Evolutionary conservation across 1,140 invertebrate species (phyloP), one percentile per base, ranked within the genome.

Genomic region (Caligus rogercresseyi): DNA sequence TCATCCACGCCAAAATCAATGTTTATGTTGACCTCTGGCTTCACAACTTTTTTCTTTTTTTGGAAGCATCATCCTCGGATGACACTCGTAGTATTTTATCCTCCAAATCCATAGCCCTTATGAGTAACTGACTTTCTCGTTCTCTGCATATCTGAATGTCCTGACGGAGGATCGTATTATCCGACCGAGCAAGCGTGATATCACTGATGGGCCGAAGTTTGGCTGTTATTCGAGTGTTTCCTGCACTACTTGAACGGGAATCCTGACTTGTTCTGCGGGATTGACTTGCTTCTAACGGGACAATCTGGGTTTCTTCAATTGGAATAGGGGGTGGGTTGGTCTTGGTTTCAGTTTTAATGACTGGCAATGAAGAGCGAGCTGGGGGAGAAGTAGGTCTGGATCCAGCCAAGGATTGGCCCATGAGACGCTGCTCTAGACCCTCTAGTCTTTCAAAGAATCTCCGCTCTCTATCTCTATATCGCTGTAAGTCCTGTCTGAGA

Each of bases 91-190:
- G 15, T n/a, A 60, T 18, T 60, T 60, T 25, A 18, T 43, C 26
- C 23, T 60, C 57, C 3, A 60, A 31, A 3, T 60, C 57, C 18
- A 25, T 60, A 24, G 21, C 51, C n/a, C 57, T 60, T n/a, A 18
- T 11, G 15, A 26, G 16, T 25, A 60, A 60, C 16, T 60, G 57
- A 43, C 26, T 15, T n/a, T 60, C 57, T n/a, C 57, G 1, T 16
- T 60, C 57, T 18, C 57, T 20, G 23, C 26, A 60, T 31, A 60
- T 25, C 21, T 60, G 57, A 11, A 60, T 26, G 26, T 60, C 57
- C 51, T 60, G 57, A 1, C 57, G 23, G 15, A 60, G 26, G 16
- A 60, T 60, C 24, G 26, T 31, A 18, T 60, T 60, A 25, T 60
- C 57, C 4, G 57, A 60, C n/a, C 57, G 24, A 2, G 57, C 57